phyloP scores from a whole-genome alignment of 2,797 vertebrate genomes.

The Meriones psammophilus region DNA sequence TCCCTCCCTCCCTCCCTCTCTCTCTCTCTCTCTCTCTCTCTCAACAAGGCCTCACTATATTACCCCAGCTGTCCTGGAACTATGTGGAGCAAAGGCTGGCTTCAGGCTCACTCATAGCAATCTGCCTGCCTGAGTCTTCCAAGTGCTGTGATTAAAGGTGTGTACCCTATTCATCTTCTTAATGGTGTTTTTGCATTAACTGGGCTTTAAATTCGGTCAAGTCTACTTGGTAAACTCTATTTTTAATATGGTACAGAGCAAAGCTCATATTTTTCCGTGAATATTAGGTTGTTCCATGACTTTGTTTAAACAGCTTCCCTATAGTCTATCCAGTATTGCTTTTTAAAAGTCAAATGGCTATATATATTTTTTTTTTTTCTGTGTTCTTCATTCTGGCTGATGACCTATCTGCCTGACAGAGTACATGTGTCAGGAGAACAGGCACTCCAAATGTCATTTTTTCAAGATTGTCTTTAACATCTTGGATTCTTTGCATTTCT shows the following conservation, averaged over 20 bases:
- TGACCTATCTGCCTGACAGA: slow-evolving; percentile 7
- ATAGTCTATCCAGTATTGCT: neutral
- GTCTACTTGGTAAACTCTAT: neutral
- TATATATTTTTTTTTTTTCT: neutral
- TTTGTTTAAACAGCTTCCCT: slow-evolving; percentile 37
- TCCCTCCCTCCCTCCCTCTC: neutral
- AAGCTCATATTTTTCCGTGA: neutral
- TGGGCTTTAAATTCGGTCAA: neutral
- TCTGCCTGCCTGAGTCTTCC: neutral
- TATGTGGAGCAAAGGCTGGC: neutral
- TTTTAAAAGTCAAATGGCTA: slow-evolving; percentile 39
- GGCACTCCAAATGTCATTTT: neutral
- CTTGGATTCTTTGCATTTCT: neutral
- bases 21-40: neutral
- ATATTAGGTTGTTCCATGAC: slow-evolving; percentile 7
- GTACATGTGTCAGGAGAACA: neutral
- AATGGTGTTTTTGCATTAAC: neutral
- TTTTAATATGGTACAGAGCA: neutral
- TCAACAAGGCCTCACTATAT: neutral
- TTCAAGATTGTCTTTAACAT: slow-evolving; percentile 6
- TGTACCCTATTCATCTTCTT: neutral
- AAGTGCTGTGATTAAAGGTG: neutral
- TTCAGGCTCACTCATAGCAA: neutral
- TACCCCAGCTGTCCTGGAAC: neutral
- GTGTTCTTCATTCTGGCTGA: neutral